Evolutionary conservation across 1,140 invertebrate species (phyloP).

Genomic region (Odontomachus brunneus): DNA sequence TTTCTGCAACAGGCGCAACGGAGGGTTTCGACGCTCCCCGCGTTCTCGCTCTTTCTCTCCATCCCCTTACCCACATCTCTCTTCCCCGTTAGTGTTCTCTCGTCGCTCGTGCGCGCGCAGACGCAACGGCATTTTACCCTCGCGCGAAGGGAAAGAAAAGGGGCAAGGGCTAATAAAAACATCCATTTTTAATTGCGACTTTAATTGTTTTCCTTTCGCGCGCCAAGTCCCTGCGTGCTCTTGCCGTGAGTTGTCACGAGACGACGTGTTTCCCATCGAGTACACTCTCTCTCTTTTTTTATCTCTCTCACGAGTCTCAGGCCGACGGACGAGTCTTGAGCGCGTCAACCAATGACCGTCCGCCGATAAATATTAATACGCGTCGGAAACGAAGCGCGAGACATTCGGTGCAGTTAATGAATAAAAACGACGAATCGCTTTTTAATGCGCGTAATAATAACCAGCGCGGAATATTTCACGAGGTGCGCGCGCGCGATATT

Average conservation of each 20-base stretch:
- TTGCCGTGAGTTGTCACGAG: background rate
- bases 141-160: background rate
- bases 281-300: no score
- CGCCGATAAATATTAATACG: constrained; percentile 47
- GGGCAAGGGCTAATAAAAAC: constrained; percentile 73
- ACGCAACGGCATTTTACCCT: constrained; percentile 65
- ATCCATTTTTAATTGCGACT: constrained; percentile 75
- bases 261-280: constrained; percentile 39
- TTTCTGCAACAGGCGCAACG: constrained; percentile 62
- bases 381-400: constrained; percentile 20
- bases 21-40: constrained; percentile 61
- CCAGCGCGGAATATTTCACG: constrained; percentile 43
- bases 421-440: constrained; percentile 50
- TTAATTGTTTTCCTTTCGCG: constrained; percentile 68
- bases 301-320: background rate
- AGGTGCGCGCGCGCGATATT: constrained; percentile 27
- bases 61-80: constrained; percentile 36
- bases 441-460: constrained; percentile 52
- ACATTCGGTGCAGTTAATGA: constrained; percentile 42
- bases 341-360: background rate
- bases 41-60: constrained; percentile 45
- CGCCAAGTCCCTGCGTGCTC: background rate
- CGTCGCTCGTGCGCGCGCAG: constrained; percentile 51
- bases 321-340: constrained; percentile 20
- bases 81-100: constrained; percentile 16